Conservation (phyloP, 1,140 invertebrate genomes). For the Elymnias hypermnestra region DNA sequence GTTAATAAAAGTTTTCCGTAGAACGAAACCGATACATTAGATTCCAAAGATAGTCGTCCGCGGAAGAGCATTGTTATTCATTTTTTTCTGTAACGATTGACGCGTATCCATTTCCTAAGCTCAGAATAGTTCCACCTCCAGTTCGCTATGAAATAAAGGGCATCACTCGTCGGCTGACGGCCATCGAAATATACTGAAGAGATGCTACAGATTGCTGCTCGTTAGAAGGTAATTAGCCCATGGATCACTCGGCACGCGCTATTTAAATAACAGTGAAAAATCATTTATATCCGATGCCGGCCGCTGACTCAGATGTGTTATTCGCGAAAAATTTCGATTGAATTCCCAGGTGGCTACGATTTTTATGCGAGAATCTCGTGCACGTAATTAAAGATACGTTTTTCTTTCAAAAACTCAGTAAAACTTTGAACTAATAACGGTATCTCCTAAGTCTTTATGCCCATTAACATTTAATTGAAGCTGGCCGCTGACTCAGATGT, state of each 20-base stretch:
- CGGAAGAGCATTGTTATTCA: slow-evolving; percentile 56
- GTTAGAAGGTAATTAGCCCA: slow-evolving; percentile 69
- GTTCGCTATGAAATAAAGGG: slow-evolving; percentile 64
- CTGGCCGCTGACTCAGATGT: slow-evolving; percentile 13
- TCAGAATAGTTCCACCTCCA: slow-evolving; percentile 56
- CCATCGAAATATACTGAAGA: slow-evolving; percentile 51
- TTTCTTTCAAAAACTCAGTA: too few species aligned
- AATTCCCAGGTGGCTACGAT: slow-evolving; percentile 17
- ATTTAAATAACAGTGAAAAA: slow-evolving; percentile 55
- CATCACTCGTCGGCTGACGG: slow-evolving; percentile 49
- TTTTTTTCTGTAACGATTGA: slow-evolving; percentile 52
- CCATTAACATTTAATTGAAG: too few species aligned
- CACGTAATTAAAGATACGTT: too few species aligned
- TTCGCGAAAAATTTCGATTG: slow-evolving; percentile 41
- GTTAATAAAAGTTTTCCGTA: too few species aligned
- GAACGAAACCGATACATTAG: slow-evolving; percentile 47
- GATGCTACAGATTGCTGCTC: slow-evolving; percentile 59
- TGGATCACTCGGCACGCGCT: slow-evolving; percentile 56
- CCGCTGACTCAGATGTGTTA: slow-evolving; percentile 20
- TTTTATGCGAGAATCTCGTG: too few species aligned
- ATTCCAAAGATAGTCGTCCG: slow-evolving; percentile 43
- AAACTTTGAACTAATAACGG: too few species aligned
- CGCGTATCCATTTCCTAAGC: slow-evolving; percentile 68
- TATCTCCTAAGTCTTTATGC: too few species aligned
- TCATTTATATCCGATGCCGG: slow-evolving; percentile 45